These are phyloP conservation scores for Eristalinus sepulchralis DNA, from an alignment of 2,888 invertebrate genomes.

Conservation along the genomic window DNA sequence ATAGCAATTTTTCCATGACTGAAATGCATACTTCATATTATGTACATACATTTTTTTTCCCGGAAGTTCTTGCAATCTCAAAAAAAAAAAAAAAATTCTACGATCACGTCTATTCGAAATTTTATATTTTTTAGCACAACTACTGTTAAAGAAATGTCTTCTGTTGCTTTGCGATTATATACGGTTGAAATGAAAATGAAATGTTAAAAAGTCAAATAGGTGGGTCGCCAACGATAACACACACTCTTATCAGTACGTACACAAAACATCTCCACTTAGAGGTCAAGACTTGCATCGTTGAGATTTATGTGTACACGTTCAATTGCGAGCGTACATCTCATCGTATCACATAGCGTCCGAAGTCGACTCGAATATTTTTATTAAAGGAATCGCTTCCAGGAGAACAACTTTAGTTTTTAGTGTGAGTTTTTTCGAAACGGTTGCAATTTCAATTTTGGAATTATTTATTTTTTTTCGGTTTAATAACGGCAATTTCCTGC, in stretches of 20 bases:
- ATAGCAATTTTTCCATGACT: too few species aligned
- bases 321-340: background rate
- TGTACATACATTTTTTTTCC: background rate
- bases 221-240: conserved; percentile 33
- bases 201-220: conserved; percentile 27
- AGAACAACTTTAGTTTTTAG: conserved; percentile 40
- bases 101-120: background rate
- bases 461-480: background rate
- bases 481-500: background rate
- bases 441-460: conserved; percentile 25
- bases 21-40: background rate
- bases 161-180: background rate
- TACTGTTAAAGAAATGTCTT: background rate
- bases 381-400: conserved; percentile 38
- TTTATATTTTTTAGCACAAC: background rate
- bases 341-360: conserved; percentile 1
- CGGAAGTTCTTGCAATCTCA: background rate
- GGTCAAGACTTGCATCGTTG: conserved; percentile 50
- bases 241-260: conserved; percentile 44
- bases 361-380: conserved; percentile 18
- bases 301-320: conserved; percentile 10
- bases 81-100: background rate
- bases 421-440: conserved; percentile 55
- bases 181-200: background rate
- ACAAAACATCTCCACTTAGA: conserved; percentile 38